Evolutionary conservation across 2,888 invertebrate genomes (phyloP), one percentile per base, ranked within the genome.

Genomic region (Camponotus fellah): DNA sequence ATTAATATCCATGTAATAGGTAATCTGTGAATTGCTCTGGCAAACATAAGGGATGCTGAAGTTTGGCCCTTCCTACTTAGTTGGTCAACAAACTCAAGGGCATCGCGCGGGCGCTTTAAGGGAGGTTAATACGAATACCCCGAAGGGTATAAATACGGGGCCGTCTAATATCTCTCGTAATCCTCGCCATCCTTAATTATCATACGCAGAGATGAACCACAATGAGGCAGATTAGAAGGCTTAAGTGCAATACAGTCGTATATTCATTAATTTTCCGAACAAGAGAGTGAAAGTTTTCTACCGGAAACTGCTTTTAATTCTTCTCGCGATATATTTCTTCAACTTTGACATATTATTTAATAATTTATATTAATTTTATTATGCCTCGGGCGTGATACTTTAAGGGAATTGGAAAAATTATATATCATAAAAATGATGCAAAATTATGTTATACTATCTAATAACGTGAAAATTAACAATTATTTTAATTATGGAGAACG

Each of bases 51-150:
- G 46, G 79, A 80, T 60, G 49, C 79, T 37, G 46, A 71, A 80
- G 79, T 80, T 71, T 58, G 34, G 71, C 71, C 79, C 79, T 80
- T 66, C 43, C 77, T 77, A 58, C 56, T 66, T 80, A 80, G 79
- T 80, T 80, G 79, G 79, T 80, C 79, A 80, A 80, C 79, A 80
- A 80, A 80, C 60, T 80, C 79, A 80, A 71, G 69, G 79, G 60
- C 71, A 71, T 12, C 58, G 37, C 49, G 53, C 34, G 69, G 53
- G 69, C 34, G 79, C 79, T 80, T 80, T 80, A 80, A 80, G 79
- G 71, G 79, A 80, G 71, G 69, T 80, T 79, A 79, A 79, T 79
- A 80, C 79, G 79, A 80, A 80, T 62, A 80, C 60, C 79, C 79
- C 17, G 46, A 80, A 80, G 79, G 79, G 69, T 80, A 60, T 80